Evolutionary conservation across 1,140 invertebrate genomes (phyloP), one percentile per base, ranked within the genome.

Genomic region (Phocides pigmalion): DNA sequence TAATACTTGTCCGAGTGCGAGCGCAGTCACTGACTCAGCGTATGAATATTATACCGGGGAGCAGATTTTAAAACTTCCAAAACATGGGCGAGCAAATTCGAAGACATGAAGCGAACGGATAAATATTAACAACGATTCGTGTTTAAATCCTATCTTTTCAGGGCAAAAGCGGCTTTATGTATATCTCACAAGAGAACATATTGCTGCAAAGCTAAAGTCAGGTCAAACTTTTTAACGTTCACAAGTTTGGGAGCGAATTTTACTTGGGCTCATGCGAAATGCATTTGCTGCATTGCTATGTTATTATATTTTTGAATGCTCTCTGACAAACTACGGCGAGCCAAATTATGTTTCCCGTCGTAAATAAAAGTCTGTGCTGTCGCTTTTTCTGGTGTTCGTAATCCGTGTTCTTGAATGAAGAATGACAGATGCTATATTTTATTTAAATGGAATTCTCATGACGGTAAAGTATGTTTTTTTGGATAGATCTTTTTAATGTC

Each of bases 31-130:
- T 28, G 53, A 42, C 53, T 56, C 53, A 16, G 12, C 39, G 54
- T 46, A 59, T 59, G 54, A 59, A 59, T 59, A 59, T 42, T 59
- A 17, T 35, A 47, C 14, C n/a, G n/a, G 22, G 53, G 37, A 59
- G 54, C 42, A 59, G 25, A 59, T 59, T 59, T 59, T 59, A 46
- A 59, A 59, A 59, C n/a, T 59, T 59, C 54, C 54, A 59, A 59
- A 59, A 59, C 54, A 59, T 59, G 42, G 15, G 25, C 54, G 54
- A 59, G 25, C 54, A 46, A 35, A 59, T 59, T 47, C 54, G 54
- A 59, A 59, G 54, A 59, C 54, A 59, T 46, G 54, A 46, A 46
- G 41, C 54, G 39, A 59, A 17, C 54, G 54, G 54, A 46, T 59
- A 59, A 59, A 59, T 59, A 59, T 59, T 59, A 59, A 59, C 54